Percentiles rank a stretch among this genome's conserved stretches.
Conservation (phyloP, 2,113 vertebrate genomes). For the Microtus ochrogaster region DNA sequence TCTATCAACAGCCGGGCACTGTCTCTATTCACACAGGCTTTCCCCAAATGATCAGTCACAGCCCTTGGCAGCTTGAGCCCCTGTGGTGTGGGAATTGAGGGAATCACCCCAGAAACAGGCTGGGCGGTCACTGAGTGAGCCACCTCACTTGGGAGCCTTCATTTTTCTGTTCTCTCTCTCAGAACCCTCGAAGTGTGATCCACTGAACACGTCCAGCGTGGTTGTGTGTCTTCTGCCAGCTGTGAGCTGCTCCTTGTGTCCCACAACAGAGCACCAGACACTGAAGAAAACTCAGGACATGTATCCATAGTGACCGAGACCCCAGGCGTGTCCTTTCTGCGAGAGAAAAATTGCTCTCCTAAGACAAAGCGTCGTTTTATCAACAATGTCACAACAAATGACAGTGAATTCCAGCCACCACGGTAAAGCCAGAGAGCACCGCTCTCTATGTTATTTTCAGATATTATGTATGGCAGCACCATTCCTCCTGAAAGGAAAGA, state of each 20-base stretch:
- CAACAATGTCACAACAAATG: background rate
- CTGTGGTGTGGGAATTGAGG: background rate
- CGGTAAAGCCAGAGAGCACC: background rate
- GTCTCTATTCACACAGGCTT: background rate
- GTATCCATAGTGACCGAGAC: too few relatives aligned
- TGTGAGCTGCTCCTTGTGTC: rapidly evolving
- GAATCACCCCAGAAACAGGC: too few relatives aligned
- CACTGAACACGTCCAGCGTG: rapidly evolving
- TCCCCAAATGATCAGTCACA: background rate
- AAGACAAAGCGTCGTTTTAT: background rate
- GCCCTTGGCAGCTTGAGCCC: background rate
- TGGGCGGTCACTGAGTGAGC: too few relatives aligned
- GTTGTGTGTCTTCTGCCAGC: background rate
- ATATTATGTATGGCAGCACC: background rate
- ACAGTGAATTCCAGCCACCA: background rate
- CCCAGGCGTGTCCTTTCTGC: background rate
- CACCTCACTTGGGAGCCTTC: background rate
- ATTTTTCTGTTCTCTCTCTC: background rate
- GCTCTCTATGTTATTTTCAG: background rate
- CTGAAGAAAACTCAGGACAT: background rate
- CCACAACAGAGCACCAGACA: background rate
- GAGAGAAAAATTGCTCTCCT: background rate
- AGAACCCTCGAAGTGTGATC: background rate
- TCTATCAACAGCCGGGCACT: background rate
- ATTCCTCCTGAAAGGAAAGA: background rate